These are phyloP conservation scores for Halictus quadricinctus DNA, from an alignment of 2,888 invertebrate genomes.

Conservation along the genomic window DNA sequence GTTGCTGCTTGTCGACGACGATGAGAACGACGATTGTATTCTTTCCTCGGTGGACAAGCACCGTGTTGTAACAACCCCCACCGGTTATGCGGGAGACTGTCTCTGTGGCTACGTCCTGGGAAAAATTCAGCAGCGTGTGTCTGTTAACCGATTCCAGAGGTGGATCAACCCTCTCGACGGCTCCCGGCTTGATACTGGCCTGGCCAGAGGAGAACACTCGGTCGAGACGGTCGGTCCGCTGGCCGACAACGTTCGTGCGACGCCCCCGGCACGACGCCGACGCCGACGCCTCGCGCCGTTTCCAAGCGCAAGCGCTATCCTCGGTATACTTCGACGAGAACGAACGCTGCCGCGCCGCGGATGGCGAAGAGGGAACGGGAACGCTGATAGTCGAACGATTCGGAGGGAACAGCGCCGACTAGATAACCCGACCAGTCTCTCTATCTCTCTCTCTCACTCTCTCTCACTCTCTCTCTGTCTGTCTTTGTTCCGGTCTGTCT, in stretches of 20 bases:
- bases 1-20: neutral
- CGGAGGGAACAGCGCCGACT: conserved; percentile 8
- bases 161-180: conserved; percentile 75
- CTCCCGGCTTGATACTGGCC: conserved; percentile 77
- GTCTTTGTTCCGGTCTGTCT: neutral
- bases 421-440: conserved; percentile 22
- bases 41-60: neutral
- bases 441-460: neutral
- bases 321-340: conserved; percentile 20
- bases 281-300: conserved; percentile 76
- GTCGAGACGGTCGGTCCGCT: conserved; percentile 69
- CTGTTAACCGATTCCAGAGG: conserved; percentile 57
- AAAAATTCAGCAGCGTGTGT: neutral
- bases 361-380: neutral
- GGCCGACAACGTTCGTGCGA: conserved; percentile 77
- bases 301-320: conserved; percentile 67
- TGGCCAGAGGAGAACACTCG: conserved; percentile 73
- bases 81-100: neutral
- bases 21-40: neutral
- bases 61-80: neutral
- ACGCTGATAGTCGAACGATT: neutral
- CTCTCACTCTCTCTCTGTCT: neutral
- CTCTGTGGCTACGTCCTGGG: neutral
- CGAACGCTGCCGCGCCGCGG: conserved; percentile 26
- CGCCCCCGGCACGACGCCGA: conserved; percentile 77